These are phyloP conservation scores for Leptoteleia sp. DNA, from an alignment of 1,140 invertebrate species.

Conservation along the genomic window DNA sequence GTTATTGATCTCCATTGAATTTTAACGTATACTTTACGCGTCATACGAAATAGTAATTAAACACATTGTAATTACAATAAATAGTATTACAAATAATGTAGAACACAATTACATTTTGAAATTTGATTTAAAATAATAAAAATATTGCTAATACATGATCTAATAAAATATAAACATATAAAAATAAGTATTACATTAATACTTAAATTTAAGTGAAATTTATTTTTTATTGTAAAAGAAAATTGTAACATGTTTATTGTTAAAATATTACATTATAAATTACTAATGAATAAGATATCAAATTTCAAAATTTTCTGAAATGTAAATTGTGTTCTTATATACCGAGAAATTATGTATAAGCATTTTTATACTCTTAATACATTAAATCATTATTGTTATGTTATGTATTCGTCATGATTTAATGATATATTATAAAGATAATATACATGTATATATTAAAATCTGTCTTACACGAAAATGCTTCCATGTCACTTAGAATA, in stretches of 20 bases:
- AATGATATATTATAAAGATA: slow-evolving; percentile 22
- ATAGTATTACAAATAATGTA: slow-evolving; percentile 32
- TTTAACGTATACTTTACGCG: slow-evolving; percentile 59
- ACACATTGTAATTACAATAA: slow-evolving; percentile 33
- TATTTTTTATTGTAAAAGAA: slow-evolving; percentile 51
- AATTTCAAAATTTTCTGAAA: slow-evolving; percentile 51
- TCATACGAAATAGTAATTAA: slow-evolving; percentile 14
- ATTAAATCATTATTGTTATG: slow-evolving; percentile 33
- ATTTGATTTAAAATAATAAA: slow-evolving; percentile 53
- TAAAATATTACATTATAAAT: slow-evolving; percentile 44
- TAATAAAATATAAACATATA: slow-evolving; percentile 31
- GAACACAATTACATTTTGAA: slow-evolving; percentile 59
- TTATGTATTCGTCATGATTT: slow-evolving; percentile 30
- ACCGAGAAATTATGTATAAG: slow-evolving; percentile 45
- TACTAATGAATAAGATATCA: slow-evolving; percentile 18
- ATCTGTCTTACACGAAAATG: slow-evolving; percentile 39
- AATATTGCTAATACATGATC: slow-evolving; percentile 3
- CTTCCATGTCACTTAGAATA: slow-evolving; percentile 52
- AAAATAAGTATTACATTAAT: slow-evolving; percentile 56
- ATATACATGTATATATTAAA: slow-evolving; percentile 47
- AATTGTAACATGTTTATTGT: slow-evolving; percentile 32
- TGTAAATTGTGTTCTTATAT: slow-evolving; percentile 60
- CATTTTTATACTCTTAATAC: slow-evolving; percentile 51
- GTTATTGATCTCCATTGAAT: slow-evolving; percentile 74
- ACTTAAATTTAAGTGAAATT: slow-evolving; percentile 53